A percentile compares a stretch with the other conserved stretches of the same genome.
These are phyloP conservation scores for Malacosoma neustria DNA, from an alignment of 2,888 invertebrate species.

Conservation along the genomic window DNA sequence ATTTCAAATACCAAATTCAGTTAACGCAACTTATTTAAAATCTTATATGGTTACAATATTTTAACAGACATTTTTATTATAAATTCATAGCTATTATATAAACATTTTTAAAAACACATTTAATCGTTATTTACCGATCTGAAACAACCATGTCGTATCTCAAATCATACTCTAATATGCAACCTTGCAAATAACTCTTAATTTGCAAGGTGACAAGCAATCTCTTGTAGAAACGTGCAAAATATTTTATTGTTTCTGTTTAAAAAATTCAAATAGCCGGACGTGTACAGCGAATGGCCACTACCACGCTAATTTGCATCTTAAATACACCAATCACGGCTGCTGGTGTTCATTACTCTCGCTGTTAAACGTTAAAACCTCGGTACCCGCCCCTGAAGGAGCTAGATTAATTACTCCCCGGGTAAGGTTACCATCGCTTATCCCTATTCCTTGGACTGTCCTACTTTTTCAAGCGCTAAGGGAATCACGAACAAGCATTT, in stretches of 20 bases:
- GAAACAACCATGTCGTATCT: no score
- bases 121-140: no score
- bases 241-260: background rate
- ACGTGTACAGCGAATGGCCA: background rate
- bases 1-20: no score
- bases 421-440: slow-evolving; percentile 20
- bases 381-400: slow-evolving; percentile 16
- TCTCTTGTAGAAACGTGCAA: no score
- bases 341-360: slow-evolving; percentile 34
- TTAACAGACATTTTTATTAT: no score
- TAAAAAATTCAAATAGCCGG: background rate
- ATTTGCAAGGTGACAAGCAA: no score
- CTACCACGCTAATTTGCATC: slow-evolving; percentile 32
- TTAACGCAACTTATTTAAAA: no score
- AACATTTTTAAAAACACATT: no score
- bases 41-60: no score
- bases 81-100: no score
- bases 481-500: background rate
- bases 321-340: slow-evolving; percentile 46
- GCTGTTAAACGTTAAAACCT: slow-evolving; percentile 25
- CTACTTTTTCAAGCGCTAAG: slow-evolving; percentile 2
- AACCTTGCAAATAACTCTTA: no score
- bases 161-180: no score
- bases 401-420: slow-evolving; percentile 43
- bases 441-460: slow-evolving; percentile 13